Evolutionary conservation across 2,888 invertebrate species (phyloP), one percentile per base, ranked within the genome.

Genomic region (Eurois occulta): DNA sequence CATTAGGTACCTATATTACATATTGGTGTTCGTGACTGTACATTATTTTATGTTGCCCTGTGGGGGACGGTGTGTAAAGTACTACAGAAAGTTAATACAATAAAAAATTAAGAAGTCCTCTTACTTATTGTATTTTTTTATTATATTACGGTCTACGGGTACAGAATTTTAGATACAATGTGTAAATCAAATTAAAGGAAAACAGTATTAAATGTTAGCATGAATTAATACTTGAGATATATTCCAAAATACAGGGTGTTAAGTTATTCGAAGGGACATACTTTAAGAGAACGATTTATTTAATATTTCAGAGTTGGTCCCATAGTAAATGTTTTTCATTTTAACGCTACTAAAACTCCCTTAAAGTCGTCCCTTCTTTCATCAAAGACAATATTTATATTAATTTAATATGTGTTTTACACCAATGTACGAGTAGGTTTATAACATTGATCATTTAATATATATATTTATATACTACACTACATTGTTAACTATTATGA

Each of bases 381-480:
- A n/a, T 2, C 13, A 64, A 64, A 38, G 7, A 65, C 13, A 41
- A 38, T 48, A 24, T 24, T 64, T 24, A 48, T 38, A 24, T n/a
- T 24, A 32, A 21, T 74, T 38, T 64, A n/a, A n/a, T 35, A 21
- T 38, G 21, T 10, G 4, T 55, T 35, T 48, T 35, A 21, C n/a
- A 38, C 21, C 55, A 64, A 52, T 13, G 1, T 43, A 52, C 24
- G n/a, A n/a, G 16, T 72, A 32, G 3, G 18, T n/a, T 46, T 52
- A 18, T 71, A 24, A 5, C 77, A 72, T 55, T 69, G 16, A 72
- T 46, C 21, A 60, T 21, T 41, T 48, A 58, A 46, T 32, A 48
- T 18, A 16, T 41, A 41, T 13, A 43, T 11, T 4, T 43, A 71
- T 38, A 24, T 48, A 35, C 18, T 43, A 52, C 24, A 24, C n/a